Base-by-base conservation (phyloP, 1,140 invertebrate species). In the Whitmania pigra region DNA sequence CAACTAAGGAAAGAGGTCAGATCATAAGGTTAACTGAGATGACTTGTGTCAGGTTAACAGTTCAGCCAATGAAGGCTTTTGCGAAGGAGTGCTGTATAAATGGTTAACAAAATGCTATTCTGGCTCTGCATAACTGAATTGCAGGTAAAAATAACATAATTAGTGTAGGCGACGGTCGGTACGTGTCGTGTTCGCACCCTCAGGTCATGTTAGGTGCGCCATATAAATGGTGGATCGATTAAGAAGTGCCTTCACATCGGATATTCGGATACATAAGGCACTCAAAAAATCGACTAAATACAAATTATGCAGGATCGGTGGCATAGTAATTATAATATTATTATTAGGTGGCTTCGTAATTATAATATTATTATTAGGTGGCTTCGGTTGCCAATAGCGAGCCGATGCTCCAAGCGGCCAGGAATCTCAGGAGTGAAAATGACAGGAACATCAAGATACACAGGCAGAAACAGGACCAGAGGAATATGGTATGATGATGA, bases 391-490 rank as follows among this genome's bases (percentile, higher is more conserved):
- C 82, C 22, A 85, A 85, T 73, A 84, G 84, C 49, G 83, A 83
- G 53, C 77, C 80, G 3, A 84, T 88, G 75, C 80, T 92, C 74
- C 85, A 87, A 76, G 86, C 87, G 20, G 88, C 89, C 18, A 85
- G 86, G 76, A 84, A 85, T 74, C 82, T 91, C 31, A 83, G 90
- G 72, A 75, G 86, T 53, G 90, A 92, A 82, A 85, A 87, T 78
- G 89, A 91, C 77, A 86, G 87, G 71, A 86, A 89, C 74, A 81
- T 83, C 74, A 88, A 89, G 77, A 78, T 91, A 43, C 74, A 82
- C 76, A 80, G 84, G 74, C 85, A 89, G 84, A 85, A 86, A 83
- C 82, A 84, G 60, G 83, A 86, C 63, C 86, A 87, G 78, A 80
- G 82, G 31, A 82, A 82, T 72, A 78, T 81, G 49, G 81, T 86